Percentiles rank a stretch among this genome's conserved stretches.
These are phyloP conservation scores for Uria lomvia DNA, from an alignment of 2,113 vertebrate genomes.

Conservation along the genomic window DNA sequence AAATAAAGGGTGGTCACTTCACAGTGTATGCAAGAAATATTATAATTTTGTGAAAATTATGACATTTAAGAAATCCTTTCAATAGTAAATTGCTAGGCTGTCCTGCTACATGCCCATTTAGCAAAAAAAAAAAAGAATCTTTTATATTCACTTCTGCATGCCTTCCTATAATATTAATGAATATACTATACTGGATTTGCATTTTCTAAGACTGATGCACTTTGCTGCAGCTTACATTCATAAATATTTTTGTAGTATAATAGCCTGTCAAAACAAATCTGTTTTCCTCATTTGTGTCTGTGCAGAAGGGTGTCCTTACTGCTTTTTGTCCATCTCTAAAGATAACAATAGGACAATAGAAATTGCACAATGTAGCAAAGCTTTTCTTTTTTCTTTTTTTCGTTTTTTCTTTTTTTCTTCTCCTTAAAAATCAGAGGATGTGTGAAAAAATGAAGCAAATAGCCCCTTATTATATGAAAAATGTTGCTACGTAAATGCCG, in stretches of 20 bases:
- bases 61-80: slow-evolving; percentile 50
- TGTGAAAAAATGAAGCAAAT: background rate
- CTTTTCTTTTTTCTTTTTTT: background rate
- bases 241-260: slow-evolving; percentile 77
- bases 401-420: background rate
- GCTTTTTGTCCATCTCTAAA: slow-evolving; percentile 58
- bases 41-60: slow-evolving; percentile 66
- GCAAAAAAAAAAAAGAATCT: background rate
- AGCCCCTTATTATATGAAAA: background rate
- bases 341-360: slow-evolving; percentile 4
- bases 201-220: slow-evolving; percentile 63
- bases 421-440: background rate
- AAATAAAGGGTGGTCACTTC: slow-evolving; percentile 83
- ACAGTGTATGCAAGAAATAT: slow-evolving; percentile 72
- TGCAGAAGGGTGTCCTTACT: slow-evolving; percentile 43
- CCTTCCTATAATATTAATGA: slow-evolving; percentile 37
- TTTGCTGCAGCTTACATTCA: slow-evolving; percentile 74
- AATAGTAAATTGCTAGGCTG: slow-evolving; percentile 34
- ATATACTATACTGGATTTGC: background rate
- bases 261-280: slow-evolving; percentile 82
- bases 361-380: background rate
- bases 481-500: background rate
- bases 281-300: slow-evolving; percentile 62
- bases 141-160: slow-evolving; percentile 20
- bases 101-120: background rate